phyloP scores from a whole-genome alignment of 30 jellyfish, hydroid and myxozoan species.

The Aurelia sp. region DNA sequence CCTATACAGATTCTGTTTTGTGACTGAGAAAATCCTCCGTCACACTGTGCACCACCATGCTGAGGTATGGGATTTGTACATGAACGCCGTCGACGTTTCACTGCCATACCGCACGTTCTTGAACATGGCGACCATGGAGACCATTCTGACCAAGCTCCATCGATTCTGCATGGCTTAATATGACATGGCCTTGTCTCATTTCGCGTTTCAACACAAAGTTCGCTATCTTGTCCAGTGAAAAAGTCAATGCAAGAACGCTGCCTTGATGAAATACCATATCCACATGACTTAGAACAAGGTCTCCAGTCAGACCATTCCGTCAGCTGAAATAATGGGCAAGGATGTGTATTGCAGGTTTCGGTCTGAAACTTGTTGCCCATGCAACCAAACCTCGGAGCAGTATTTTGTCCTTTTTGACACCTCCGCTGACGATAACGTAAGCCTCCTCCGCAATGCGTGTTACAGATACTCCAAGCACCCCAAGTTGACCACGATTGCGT shows the following conservation, averaged over 20 bases:
- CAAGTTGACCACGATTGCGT: constrained; percentile 89
- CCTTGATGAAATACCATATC: constrained; percentile 73
- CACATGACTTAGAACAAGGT: constrained; percentile 77
- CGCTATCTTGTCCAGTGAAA: constrained; percentile 68
- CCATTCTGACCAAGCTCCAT: constrained; percentile 97
- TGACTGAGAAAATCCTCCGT: constrained; percentile 78
- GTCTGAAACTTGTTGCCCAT: constrained; percentile 78
- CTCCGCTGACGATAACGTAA: constrained; percentile 81
- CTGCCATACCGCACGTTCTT: constrained; percentile 91
- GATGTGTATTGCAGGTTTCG: constrained; percentile 76
- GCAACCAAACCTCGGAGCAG: constrained; percentile 70
- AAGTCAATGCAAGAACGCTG: constrained; percentile 84
- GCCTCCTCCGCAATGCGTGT: constrained; percentile 92
- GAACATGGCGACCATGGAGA: constrained; percentile 93
- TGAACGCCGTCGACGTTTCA: constrained; percentile 84
- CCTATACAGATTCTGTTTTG: constrained; percentile 77
- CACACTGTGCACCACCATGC: constrained; percentile 81
- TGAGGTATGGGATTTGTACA: constrained; percentile 90
- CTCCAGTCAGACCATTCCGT: constrained; percentile 95
- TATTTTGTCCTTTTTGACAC: constrained; percentile 60
- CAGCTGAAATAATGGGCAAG: constrained; percentile 80
- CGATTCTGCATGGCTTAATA: constrained; percentile 52
- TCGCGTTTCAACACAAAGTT: constrained; percentile 71
- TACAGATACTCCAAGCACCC: constrained; percentile 93
- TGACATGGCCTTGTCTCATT: constrained; percentile 72